Evolutionary conservation across 2,888 invertebrate species (phyloP).

Genomic region (Dynastes grantii): DNA sequence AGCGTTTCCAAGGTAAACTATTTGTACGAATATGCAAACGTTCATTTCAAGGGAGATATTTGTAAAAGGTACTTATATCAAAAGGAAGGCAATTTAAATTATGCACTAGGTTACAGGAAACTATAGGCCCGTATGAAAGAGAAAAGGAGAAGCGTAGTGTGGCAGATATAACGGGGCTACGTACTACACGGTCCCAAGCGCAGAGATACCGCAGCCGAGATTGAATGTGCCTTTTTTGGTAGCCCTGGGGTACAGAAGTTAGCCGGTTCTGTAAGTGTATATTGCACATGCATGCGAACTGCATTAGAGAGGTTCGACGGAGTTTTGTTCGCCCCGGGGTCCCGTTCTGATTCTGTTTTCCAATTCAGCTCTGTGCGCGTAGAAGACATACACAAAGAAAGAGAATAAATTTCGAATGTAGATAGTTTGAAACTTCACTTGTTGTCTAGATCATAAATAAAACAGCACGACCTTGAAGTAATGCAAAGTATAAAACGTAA

Average conservation of each 20-base stretch:
- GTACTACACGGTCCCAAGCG: background rate
- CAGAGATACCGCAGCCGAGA: background rate
- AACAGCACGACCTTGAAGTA: background rate
- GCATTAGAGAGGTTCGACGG: conserved; percentile 48
- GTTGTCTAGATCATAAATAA: conserved; percentile 1
- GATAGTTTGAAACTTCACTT: background rate
- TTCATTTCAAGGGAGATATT: background rate
- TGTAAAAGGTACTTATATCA: conserved; percentile 1
- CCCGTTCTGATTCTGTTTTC: conserved; percentile 43
- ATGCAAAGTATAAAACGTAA: too few species aligned
- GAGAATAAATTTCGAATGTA: background rate
- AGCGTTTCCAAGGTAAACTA: background rate
- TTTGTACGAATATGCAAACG: background rate
- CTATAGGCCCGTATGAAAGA: background rate
- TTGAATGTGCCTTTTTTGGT: background rate
- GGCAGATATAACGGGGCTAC: background rate
- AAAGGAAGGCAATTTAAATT: conserved; percentile 14
- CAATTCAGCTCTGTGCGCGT: conserved; percentile 20
- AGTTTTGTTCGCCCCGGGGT: conserved; percentile 41
- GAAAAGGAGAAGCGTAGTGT: background rate
- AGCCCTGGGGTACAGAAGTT: conserved; percentile 40
- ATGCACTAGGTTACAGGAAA: background rate
- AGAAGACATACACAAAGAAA: background rate
- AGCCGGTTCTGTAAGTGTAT: conserved; percentile 33
- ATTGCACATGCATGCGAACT: conserved; percentile 51